Percentiles rank a stretch among this genome's conserved stretches.
These are phyloP conservation scores for Cygnus olor DNA, from an alignment of 2,797 vertebrate species.

Conservation along the genomic window DNA sequence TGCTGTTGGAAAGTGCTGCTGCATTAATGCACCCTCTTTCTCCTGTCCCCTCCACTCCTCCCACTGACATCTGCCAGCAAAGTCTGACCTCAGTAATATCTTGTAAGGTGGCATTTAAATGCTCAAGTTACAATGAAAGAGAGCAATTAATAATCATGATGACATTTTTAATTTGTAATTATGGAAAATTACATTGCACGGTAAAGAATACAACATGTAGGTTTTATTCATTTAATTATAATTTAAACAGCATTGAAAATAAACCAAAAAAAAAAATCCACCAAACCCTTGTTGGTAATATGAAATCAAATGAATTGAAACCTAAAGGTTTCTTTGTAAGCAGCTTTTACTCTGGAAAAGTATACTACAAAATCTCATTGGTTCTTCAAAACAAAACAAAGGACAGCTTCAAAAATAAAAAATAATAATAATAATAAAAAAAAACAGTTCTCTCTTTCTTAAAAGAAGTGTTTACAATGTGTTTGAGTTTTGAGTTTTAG, in stretches of 20 bases:
- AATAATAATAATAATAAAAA: not conserved
- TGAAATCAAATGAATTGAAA: not conserved
- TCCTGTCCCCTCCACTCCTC: not conserved
- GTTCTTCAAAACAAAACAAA: not conserved
- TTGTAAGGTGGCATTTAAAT: not conserved
- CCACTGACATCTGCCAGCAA: not conserved
- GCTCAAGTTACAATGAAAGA: not conserved
- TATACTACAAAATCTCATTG: not conserved
- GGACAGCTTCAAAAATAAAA: not conserved
- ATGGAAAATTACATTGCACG: not conserved
- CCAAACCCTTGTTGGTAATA: not conserved
- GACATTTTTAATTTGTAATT: not conserved
- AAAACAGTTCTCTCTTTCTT: not conserved
- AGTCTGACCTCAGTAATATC: not conserved
- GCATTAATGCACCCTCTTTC: not conserved
- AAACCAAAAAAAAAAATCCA: not conserved
- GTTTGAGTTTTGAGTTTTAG: conserved; percentile 3
- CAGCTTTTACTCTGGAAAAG: not conserved
- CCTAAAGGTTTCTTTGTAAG: not conserved
- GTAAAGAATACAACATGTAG: not conserved
- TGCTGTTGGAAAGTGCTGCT: not conserved
- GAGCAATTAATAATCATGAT: not conserved
- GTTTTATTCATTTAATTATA: not conserved
- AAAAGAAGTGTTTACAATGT: not conserved
- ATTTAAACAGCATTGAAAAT: not conserved